These are phyloP conservation scores for Hypothenemus hampei DNA, from an alignment of 1,140 invertebrate genomes.

Conservation along the genomic window DNA sequence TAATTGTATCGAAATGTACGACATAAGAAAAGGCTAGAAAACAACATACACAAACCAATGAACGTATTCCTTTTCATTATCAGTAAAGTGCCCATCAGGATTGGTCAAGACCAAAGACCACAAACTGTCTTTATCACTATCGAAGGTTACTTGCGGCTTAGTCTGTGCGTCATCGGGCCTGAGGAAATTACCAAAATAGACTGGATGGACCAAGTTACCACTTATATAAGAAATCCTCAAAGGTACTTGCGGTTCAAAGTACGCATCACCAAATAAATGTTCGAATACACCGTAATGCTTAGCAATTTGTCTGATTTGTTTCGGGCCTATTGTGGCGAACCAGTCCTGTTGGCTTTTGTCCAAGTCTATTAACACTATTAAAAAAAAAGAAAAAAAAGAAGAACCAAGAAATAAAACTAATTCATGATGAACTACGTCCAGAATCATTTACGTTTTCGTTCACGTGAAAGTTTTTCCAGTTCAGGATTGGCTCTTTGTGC, in stretches of 20 bases:
- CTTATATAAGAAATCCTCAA: conserved; percentile 57
- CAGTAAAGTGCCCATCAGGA: conserved; percentile 81
- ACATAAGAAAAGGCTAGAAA: background rate
- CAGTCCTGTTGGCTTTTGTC: conserved; percentile 66
- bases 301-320: conserved; percentile 66
- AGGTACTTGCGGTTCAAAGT: conserved; percentile 71
- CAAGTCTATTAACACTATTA: conserved; percentile 68
- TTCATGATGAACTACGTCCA: background rate
- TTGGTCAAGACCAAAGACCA: conserved; percentile 85
- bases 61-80: conserved; percentile 74
- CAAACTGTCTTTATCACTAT: conserved; percentile 55
- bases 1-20: background rate
- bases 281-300: conserved; percentile 88
- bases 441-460: conserved; percentile 51
- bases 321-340: conserved; percentile 55
- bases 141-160: conserved; percentile 61
- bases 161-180: conserved; percentile 66
- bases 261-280: conserved; percentile 85
- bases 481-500: conserved; percentile 51
- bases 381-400: too few species aligned
- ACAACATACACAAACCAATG: conserved; percentile 89
- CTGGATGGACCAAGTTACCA: conserved; percentile 51
- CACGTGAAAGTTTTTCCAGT: conserved; percentile 60
- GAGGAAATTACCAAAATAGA: conserved; percentile 77
- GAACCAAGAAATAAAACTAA: background rate